These are phyloP conservation scores for Gasteruption jaculator DNA, from an alignment of 2,888 invertebrate species.

Conservation along the genomic window DNA sequence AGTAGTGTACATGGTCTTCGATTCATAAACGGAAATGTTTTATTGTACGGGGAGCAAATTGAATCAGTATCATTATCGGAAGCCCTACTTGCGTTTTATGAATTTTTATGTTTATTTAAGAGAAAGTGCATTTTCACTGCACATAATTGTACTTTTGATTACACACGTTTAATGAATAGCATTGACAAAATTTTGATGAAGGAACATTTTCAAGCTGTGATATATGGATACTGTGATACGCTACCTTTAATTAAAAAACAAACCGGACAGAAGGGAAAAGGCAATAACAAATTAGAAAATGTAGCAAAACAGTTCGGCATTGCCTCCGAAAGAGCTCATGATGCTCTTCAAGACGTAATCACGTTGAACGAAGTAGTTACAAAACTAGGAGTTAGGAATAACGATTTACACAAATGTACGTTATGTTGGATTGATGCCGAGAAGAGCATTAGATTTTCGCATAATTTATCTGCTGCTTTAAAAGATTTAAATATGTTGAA, in stretches of 20 bases:
- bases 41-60: conserved; percentile 9
- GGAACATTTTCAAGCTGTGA: background rate
- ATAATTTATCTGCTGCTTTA: too few relatives aligned
- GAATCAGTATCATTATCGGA: background rate
- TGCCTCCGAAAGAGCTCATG: conserved; percentile 2
- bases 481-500: background rate
- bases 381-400: background rate
- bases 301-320: conserved; percentile 1
- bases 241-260: conserved; percentile 4
- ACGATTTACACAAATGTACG: background rate
- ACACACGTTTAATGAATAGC: too few relatives aligned
- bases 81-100: conserved; percentile 10
- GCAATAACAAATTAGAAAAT: background rate
- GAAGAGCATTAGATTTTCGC: too few relatives aligned
- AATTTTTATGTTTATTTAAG: conserved; percentile 6
- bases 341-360: background rate
- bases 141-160: conserved; percentile 16
- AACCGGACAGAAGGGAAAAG: conserved; percentile 17
- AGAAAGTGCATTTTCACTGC: conserved; percentile 10
- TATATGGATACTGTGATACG: conserved; percentile 13
- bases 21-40: conserved; percentile 5
- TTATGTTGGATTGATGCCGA: background rate
- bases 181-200: too few relatives aligned
- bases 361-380: conserved; percentile 4
- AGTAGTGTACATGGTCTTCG: conserved; percentile 8